A percentile compares a stretch with the other conserved stretches of the same genome.
Conservation (phyloP, 2,797 vertebrate species). For the Parauchenoglanis punctatus region DNA sequence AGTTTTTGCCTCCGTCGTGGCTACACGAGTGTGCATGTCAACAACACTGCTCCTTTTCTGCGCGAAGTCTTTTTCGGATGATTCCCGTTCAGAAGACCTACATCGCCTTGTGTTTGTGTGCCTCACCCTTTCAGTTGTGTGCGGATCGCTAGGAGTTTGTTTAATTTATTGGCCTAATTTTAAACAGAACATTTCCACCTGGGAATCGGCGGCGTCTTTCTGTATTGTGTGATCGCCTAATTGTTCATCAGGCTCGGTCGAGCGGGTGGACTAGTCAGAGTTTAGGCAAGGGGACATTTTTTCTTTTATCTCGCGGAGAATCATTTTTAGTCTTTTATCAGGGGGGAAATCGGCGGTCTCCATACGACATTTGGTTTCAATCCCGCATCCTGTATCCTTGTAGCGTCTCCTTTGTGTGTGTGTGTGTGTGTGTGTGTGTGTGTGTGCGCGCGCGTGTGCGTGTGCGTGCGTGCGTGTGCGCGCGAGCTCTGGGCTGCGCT, state of each 20-base stretch:
- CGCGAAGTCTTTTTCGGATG: constrained; percentile 50
- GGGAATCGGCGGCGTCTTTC: constrained; percentile 49
- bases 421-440: constrained; percentile 32
- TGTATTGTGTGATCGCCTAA: constrained; percentile 53
- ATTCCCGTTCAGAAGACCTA: constrained; percentile 34
- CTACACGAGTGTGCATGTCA: constrained; percentile 47
- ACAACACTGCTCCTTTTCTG: constrained; percentile 54
- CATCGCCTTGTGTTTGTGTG: constrained; percentile 34
- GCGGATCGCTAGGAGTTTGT: constrained; percentile 25
- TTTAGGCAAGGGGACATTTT: constrained; percentile 57
- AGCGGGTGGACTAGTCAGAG: constrained; percentile 65
- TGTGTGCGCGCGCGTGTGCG: constrained; percentile 62
- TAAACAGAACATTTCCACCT: constrained; percentile 33
- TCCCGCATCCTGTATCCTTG: constrained; percentile 51
- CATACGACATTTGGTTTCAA: constrained; percentile 50
- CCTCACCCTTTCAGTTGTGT: constrained; percentile 26
- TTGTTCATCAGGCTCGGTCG: constrained; percentile 63
- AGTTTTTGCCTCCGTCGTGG: constrained; percentile 62
- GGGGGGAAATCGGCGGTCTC: constrained; percentile 6
- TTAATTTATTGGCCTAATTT: constrained; percentile 38
- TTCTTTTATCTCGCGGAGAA: background rate
- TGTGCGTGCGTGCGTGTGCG: constrained; percentile 31
- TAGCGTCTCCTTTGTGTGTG: constrained; percentile 64
- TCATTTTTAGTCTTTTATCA: background rate
- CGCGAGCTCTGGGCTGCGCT: constrained; percentile 57